Percentiles rank a stretch among this genome's conserved stretches.
phyloP scores from a whole-genome alignment of 2,888 invertebrate genomes.

The Eledone cirrhosa region DNA sequence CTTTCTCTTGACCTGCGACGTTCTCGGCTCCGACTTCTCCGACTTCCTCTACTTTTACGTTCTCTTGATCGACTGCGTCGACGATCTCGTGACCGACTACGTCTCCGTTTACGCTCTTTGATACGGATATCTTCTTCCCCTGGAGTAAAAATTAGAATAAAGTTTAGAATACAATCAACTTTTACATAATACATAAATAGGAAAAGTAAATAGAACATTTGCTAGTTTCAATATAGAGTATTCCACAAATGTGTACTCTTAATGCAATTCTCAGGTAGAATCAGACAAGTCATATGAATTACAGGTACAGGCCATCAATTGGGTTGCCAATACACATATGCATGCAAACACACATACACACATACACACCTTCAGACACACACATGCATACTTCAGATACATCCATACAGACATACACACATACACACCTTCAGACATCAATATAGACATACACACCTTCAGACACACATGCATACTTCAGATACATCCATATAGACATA shows the following conservation, averaged over 20 bases:
- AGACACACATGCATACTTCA: background rate
- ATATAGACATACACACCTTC: slow-evolving; percentile 3
- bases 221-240: too few species aligned
- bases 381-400: slow-evolving; percentile 15
- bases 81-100: slow-evolving; percentile 50
- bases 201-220: too few species aligned
- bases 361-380: slow-evolving; percentile 2
- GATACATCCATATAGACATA: too few species aligned
- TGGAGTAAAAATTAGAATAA: background rate
- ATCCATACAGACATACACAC: too few species aligned
- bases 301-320: too few species aligned
- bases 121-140: slow-evolving; percentile 31
- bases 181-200: too few species aligned
- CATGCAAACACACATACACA: too few species aligned
- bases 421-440: slow-evolving; percentile 16
- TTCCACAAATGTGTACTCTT: too few species aligned
- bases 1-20: slow-evolving; percentile 44
- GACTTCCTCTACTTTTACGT: slow-evolving; percentile 30
- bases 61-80: slow-evolving; percentile 32
- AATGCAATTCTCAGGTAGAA: too few species aligned
- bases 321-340: too few species aligned
- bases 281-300: too few species aligned
- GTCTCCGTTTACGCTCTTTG: slow-evolving; percentile 36
- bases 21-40: slow-evolving; percentile 46
- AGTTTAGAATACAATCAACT: too few species aligned